Percentiles rank a stretch among this genome's conserved stretches.
These are phyloP conservation scores for Eubucco bourcierii DNA, from an alignment of 2,113 vertebrate species.

Conservation along the genomic window DNA sequence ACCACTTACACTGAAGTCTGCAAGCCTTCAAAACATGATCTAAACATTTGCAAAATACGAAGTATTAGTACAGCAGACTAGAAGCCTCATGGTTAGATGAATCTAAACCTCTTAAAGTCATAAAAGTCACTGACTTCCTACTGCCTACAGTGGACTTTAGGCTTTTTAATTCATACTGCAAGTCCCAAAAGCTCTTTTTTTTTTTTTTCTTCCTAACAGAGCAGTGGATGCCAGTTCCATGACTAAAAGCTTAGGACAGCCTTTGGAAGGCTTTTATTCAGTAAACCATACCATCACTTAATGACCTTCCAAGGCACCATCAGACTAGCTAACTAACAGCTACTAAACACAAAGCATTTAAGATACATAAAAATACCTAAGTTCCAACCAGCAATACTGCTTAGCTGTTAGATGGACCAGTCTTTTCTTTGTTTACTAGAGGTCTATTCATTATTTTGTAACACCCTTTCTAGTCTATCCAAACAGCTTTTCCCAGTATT, in stretches of 20 bases:
- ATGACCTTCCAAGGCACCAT: not conserved
- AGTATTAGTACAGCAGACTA: not conserved
- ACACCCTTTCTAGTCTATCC: not conserved
- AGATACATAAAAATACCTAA: not conserved
- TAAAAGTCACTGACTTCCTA: not conserved
- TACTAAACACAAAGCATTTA: not conserved
- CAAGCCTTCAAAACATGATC: not conserved
- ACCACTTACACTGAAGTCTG: not conserved
- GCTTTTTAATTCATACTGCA: not conserved
- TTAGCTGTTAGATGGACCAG: not conserved
- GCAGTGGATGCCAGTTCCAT: not conserved
- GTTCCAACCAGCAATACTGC: not conserved
- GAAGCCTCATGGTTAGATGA: not conserved
- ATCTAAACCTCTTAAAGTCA: not conserved
- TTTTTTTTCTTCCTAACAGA: not conserved
- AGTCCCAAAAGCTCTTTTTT: not conserved
- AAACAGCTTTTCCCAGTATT: not conserved
- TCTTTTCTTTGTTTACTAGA: not conserved
- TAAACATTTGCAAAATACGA: not conserved
- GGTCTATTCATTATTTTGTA: not conserved
- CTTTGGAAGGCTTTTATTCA: not conserved
- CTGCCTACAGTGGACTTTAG: not conserved
- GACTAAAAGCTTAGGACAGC: not conserved
- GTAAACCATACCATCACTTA: not conserved
- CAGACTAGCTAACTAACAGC: not conserved